phyloP scores from a whole-genome alignment of 2,797 vertebrate genomes.

The Pterois miles region DNA sequence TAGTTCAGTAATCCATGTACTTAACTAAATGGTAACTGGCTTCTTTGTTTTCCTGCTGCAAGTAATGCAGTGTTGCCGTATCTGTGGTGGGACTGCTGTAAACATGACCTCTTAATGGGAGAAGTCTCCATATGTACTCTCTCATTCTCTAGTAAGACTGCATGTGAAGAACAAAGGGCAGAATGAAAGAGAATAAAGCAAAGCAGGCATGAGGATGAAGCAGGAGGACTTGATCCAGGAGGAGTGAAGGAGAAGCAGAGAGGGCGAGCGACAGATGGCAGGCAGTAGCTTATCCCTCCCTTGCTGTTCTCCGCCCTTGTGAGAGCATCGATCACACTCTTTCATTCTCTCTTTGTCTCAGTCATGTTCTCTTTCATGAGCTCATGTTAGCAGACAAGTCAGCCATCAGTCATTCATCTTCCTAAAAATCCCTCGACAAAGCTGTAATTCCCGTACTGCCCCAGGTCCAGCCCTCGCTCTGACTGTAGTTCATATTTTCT shows the following conservation, averaged over 20 bases:
- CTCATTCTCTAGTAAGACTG: background rate
- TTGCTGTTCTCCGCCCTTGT: constrained; percentile 38
- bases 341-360: background rate
- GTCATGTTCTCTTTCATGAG: constrained; percentile 15
- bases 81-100: background rate
- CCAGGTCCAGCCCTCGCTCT: background rate
- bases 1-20: background rate
- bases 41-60: background rate
- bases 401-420: background rate
- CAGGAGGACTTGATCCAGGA: constrained; percentile 18
- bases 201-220: background rate
- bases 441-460: background rate
- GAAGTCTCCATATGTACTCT: background rate
- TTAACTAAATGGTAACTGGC: background rate
- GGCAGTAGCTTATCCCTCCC: constrained; percentile 51
- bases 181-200: constrained; percentile 1
- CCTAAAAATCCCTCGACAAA: background rate
- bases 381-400: background rate
- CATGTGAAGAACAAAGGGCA: background rate
- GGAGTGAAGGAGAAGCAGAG: constrained; percentile 5
- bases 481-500: constrained; percentile 19
- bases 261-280: constrained; percentile 66
- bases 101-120: background rate
- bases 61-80: background rate
- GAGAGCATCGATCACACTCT: constrained; percentile 14